Evolutionary conservation across 1,140 invertebrate genomes (phyloP), one percentile per base, ranked within the genome.

Genomic region (Aplysia californica): DNA sequence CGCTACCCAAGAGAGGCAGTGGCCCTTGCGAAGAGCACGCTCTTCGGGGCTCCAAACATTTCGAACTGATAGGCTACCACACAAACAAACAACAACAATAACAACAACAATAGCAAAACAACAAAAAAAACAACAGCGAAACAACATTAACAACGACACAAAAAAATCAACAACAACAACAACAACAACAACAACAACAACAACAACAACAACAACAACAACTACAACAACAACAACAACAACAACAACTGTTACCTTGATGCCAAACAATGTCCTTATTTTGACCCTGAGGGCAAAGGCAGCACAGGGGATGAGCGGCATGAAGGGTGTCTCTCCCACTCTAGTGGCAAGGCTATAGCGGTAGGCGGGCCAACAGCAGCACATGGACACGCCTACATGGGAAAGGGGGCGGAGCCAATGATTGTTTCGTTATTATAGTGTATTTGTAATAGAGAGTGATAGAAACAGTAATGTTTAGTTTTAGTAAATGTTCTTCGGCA

Each of bases 321-420:
- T 79, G 76, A 85, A 85, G 15, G 83, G 83, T 23, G 83, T 83
- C 44, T 85, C 83, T 4, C 83, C 82, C 0, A 85, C 68, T 31
- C 83, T 61, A 21, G 80, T 83, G 0, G 82, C 79, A 21, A 82
- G 44, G 20, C 64, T 79, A 55, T 85, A 85, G 39, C 80, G 75
- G 50, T 80, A 80, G 65, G 79, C 81, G 41, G 79, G 78, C 82
- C 83, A 85, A 50, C 83, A 85, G 26, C 80, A 85, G 31, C 69
- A 78, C 74, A 77, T 69, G 36, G 72, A 67, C 10, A 74, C 75
- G 80, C 83, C 67, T 15, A 79, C 68, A 77, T 21, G 31, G 33
- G 21, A 18, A 55, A 55, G 21, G 44, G 44, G 44, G 44, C 10
- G 44, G 44, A n/a, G n/a, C n/a, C n/a, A n/a, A n/a, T n/a, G n/a